Conservation (phyloP, 1,140 invertebrate genomes). For the Lepidurus couesii region DNA sequence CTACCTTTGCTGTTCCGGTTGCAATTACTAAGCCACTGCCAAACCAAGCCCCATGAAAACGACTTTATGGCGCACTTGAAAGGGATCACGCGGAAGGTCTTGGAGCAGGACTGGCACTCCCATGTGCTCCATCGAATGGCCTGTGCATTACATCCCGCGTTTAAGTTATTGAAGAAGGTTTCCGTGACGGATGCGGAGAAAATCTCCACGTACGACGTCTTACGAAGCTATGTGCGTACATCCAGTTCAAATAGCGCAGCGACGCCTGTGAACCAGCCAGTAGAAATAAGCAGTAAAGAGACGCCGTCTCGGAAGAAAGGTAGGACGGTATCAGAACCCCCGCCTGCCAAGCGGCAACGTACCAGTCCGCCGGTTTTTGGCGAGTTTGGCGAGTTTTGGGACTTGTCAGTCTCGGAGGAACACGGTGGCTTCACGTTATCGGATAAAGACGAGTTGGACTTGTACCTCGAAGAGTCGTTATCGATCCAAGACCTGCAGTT, state of each 20-base stretch:
- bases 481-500: conserved; percentile 31
- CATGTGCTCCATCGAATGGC: conserved; percentile 26
- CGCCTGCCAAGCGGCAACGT: conserved; percentile 26
- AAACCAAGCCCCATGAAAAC: conserved; percentile 14
- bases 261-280: background rate
- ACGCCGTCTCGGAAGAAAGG: conserved; percentile 18
- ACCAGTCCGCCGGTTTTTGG: conserved; percentile 30
- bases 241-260: background rate
- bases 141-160: conserved; percentile 31
- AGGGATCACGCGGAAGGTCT: background rate
- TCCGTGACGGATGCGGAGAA: conserved; percentile 30
- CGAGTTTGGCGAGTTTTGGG: background rate
- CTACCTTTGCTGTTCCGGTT: background rate
- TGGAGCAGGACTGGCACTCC: background rate
- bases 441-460: conserved; percentile 30
- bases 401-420: conserved; percentile 29
- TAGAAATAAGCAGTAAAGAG: conserved; percentile 22
- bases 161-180: conserved; percentile 28
- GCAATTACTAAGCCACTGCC: background rate
- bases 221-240: conserved; percentile 23
- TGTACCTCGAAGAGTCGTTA: conserved; percentile 31
- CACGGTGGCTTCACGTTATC: background rate
- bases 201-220: conserved; percentile 23
- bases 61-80: conserved; percentile 26
- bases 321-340: conserved; percentile 5